A percentile compares a stretch with the other conserved stretches of the same genome.
Evolutionary conservation across 2,888 invertebrate species (phyloP).

Genomic region (Drosophila merina): DNA sequence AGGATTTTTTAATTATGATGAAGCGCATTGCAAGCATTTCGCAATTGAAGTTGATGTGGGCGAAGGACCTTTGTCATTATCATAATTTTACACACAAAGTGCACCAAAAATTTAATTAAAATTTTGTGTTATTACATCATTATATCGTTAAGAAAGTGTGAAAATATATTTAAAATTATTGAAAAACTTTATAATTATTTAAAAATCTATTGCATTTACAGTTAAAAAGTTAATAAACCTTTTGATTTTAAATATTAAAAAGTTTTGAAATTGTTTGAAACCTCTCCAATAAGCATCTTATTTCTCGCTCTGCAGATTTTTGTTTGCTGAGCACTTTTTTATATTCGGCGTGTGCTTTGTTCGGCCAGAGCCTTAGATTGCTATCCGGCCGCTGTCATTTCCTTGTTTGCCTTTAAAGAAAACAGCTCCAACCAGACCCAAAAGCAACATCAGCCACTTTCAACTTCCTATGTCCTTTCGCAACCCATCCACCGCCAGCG

Average conservation of each 20-base stretch:
- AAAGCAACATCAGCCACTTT: conserved; percentile 16
- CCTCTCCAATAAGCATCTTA: not conserved
- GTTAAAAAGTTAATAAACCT: not conserved
- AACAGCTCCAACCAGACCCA: conserved; percentile 14
- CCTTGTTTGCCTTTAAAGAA: conserved; percentile 38
- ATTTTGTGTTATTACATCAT: not conserved
- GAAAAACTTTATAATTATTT: too few relatives aligned
- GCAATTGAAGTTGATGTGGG: conserved; percentile 40
- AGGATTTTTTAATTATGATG: conserved; percentile 61
- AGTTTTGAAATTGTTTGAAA: too few relatives aligned
- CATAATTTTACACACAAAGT: conserved; percentile 14
- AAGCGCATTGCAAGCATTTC: conserved; percentile 49
- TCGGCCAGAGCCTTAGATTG: conserved; percentile 40
- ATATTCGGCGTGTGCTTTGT: conserved; percentile 31
- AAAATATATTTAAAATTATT: too few relatives aligned
- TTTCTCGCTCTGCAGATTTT: conserved; percentile 7
- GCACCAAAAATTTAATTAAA: not conserved
- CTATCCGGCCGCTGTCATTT: conserved; percentile 54
- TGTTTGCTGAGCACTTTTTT: conserved; percentile 25
- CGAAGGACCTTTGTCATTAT: conserved; percentile 24
- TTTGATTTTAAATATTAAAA: not conserved
- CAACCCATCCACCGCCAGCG: conserved; percentile 1
- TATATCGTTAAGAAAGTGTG: too few relatives aligned
- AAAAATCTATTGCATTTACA: not conserved
- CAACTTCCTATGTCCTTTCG: conserved; percentile 9